phyloP scores from a whole-genome alignment of 2,113 vertebrate species.

The Camelus dromedarius region DNA sequence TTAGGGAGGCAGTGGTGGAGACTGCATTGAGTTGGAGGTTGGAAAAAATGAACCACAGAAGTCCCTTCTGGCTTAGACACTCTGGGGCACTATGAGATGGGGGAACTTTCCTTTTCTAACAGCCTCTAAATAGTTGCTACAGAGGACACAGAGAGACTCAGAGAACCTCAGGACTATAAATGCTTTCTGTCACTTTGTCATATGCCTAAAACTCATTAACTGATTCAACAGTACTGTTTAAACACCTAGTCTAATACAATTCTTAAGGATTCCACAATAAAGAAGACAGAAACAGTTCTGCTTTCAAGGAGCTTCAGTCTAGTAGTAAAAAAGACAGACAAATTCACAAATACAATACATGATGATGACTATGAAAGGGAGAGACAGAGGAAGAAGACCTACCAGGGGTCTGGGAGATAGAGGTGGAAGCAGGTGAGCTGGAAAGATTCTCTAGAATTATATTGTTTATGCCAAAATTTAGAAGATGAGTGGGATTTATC shows the following conservation, averaged over 20 bases:
- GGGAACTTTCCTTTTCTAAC: not conserved
- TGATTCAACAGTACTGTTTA: not conserved
- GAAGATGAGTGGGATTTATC: not conserved
- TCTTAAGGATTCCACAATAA: not conserved
- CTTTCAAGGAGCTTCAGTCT: not conserved
- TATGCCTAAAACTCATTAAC: not conserved
- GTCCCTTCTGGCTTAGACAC: not conserved
- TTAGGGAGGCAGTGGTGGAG: not conserved
- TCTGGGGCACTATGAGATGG: not conserved
- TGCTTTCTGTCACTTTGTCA: not conserved
- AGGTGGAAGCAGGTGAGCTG: not conserved
- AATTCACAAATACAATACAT: not conserved
- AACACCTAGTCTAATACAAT: not conserved
- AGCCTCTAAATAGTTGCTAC: not conserved
- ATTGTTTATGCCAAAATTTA: not conserved
- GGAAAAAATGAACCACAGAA: not conserved
- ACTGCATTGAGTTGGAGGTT: not conserved
- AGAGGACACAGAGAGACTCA: not conserved
- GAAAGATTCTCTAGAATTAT: not conserved
- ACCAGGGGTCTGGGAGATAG: not conserved
- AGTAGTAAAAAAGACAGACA: not conserved
- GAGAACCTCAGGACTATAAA: not conserved
- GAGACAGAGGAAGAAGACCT: not conserved
- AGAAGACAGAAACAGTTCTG: not conserved
- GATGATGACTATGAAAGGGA: not conserved